phyloP scores from a whole-genome alignment of 2,888 invertebrate genomes.

The Nowickia ferox region DNA sequence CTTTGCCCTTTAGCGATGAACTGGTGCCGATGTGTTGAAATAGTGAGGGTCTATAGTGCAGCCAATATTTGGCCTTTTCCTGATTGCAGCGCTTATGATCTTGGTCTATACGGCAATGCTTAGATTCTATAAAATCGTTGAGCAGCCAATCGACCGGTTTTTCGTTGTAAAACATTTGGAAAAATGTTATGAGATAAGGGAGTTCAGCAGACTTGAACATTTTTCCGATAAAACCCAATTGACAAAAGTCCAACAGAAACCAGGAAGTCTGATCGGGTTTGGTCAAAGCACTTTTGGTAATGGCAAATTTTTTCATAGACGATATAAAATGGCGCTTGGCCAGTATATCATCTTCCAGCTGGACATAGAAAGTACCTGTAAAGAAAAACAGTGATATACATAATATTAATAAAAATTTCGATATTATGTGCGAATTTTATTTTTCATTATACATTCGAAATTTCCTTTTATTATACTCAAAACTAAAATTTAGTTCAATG shows the following conservation, averaged over 20 bases:
- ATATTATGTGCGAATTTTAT: background rate
- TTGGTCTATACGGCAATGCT: conserved; percentile 93
- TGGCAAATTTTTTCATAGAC: conserved; percentile 92
- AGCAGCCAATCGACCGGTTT: conserved; percentile 99
- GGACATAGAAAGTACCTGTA: conserved; percentile 90
- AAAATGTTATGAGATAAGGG: conserved; percentile 93
- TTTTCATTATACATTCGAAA: background rate
- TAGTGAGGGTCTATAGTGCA: conserved; percentile 94
- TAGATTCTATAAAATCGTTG: conserved; percentile 93
- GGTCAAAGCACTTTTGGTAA: conserved; percentile 87
- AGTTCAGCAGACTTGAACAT: conserved; percentile 95
- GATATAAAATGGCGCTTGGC: conserved; percentile 93
- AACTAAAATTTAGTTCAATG: too few species aligned
- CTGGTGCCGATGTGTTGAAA: conserved; percentile 98
- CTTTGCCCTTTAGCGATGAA: conserved; percentile 97
- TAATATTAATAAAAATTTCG: background rate
- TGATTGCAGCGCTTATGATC: conserved; percentile 92
- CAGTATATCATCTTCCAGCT: conserved; percentile 97
- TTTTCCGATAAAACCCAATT: conserved; percentile 96
- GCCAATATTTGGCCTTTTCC: conserved; percentile 90
- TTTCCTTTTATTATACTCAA: too few species aligned
- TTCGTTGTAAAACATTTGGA: conserved; percentile 97
- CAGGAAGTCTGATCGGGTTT: conserved; percentile 87
- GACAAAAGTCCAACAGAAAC: conserved; percentile 97
- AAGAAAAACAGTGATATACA: background rate